Evolutionary conservation across 1,140 invertebrate genomes (phyloP).

Genomic region (Zaprionus vittiger): DNA sequence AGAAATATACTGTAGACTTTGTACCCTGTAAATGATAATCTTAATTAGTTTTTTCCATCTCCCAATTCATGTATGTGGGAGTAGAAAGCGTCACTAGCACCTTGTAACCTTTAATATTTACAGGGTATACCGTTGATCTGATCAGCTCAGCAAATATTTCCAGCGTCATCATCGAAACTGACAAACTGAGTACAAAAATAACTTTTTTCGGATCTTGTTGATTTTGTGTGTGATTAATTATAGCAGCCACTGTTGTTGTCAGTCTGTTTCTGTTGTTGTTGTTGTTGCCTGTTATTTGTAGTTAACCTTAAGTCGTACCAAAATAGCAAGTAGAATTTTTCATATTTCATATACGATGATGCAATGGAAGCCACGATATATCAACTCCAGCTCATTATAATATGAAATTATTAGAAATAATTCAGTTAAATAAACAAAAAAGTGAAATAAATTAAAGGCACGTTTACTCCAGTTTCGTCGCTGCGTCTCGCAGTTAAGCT

Average conservation of each 20-base stretch:
- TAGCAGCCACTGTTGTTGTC: constrained; percentile 35
- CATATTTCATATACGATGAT: constrained; percentile 69
- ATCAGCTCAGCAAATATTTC: constrained; percentile 16
- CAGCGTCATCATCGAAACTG: constrained; percentile 36
- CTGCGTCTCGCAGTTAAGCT: constrained; percentile 46
- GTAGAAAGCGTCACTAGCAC: too few relatives aligned
- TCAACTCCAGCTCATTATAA: constrained; percentile 43
- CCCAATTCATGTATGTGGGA: too few relatives aligned
- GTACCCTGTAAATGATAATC: too few relatives aligned
- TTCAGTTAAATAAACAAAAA: constrained; percentile 41
- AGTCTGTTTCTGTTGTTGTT: constrained; percentile 20
- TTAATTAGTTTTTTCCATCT: too few relatives aligned
- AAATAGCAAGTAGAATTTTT: constrained; percentile 81
- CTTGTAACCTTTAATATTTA: neutral
- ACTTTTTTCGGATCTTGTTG: constrained; percentile 57
- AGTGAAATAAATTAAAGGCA: constrained; percentile 70
- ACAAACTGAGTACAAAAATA: constrained; percentile 43
- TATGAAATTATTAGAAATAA: constrained; percentile 62
- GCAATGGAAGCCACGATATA: constrained; percentile 57
- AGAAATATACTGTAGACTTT: too few relatives aligned
- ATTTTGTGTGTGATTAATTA: constrained; percentile 77
- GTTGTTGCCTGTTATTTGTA: constrained; percentile 63
- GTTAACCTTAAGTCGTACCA: constrained; percentile 73
- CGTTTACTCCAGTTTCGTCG: constrained; percentile 77
- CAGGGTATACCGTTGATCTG: constrained; percentile 29